Percentiles rank a stretch among this genome's conserved stretches.
Evolutionary conservation across 2,888 invertebrate species (phyloP).

Genomic region (Sarcophaga subvicina): DNA sequence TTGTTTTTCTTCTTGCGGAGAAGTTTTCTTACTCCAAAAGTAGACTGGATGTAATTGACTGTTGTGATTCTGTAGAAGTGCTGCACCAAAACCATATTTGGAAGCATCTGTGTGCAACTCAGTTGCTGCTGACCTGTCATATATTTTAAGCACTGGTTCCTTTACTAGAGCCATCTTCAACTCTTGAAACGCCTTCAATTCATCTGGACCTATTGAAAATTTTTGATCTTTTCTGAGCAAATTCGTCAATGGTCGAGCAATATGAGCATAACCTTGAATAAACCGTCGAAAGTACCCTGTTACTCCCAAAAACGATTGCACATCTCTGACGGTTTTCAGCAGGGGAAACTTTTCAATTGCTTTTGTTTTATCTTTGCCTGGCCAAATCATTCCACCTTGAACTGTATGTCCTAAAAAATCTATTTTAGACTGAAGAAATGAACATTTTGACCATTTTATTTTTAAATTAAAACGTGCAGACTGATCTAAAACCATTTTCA

Average conservation of each 20-base stretch:
- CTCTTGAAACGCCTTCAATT: not conserved
- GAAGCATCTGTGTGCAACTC: constrained; percentile 69
- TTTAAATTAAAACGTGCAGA: constrained; percentile 50
- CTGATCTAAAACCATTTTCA: constrained; percentile 49
- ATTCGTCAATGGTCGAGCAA: constrained; percentile 16
- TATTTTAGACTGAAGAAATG: constrained; percentile 57
- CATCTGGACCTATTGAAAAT: not conserved
- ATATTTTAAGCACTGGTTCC: constrained; percentile 56
- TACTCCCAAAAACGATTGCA: constrained; percentile 24
- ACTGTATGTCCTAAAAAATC: constrained; percentile 57
- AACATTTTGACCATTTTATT: constrained; percentile 68
- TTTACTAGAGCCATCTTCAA: constrained; percentile 15
- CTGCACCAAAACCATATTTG: constrained; percentile 63
- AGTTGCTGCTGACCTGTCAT: constrained; percentile 45
- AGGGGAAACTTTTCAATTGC: constrained; percentile 54
- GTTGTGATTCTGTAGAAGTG: constrained; percentile 54
- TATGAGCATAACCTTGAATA: constrained; percentile 13
- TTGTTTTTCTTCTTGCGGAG: constrained; percentile 27
- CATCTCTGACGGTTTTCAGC: constrained; percentile 38
- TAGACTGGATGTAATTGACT: constrained; percentile 62
- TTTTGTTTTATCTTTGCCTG: constrained; percentile 42
- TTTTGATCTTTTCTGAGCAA: constrained; percentile 15
- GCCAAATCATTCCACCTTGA: constrained; percentile 50
- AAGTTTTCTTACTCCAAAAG: constrained; percentile 52
- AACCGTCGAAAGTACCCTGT: constrained; percentile 22